A percentile compares a stretch with the other conserved stretches of the same genome.
Conservation (phyloP, 2,888 invertebrate genomes). For the Allygus modestus region DNA sequence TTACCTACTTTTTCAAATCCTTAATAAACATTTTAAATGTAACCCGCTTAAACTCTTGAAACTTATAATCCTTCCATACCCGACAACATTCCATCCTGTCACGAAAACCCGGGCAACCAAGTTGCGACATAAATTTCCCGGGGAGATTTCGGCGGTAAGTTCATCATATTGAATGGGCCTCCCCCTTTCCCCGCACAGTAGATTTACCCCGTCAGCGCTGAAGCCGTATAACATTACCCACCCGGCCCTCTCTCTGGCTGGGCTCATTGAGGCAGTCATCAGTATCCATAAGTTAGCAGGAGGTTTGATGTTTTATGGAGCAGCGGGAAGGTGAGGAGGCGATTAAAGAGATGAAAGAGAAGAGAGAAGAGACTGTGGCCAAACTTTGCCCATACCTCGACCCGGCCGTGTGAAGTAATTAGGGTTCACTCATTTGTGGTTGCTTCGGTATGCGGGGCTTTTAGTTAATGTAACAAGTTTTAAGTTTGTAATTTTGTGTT, state of each 20-base stretch:
- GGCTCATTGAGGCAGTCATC: slow-evolving; percentile 71
- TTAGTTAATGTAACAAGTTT: too few relatives aligned
- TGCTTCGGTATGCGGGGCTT: too few relatives aligned
- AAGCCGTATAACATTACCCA: slow-evolving; percentile 42
- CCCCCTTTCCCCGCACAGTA: slow-evolving; percentile 15
- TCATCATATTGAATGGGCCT: slow-evolving; percentile 52
- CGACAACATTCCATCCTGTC: not conserved
- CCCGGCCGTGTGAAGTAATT: not conserved
- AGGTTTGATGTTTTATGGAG: slow-evolving; percentile 70
- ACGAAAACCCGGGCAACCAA: slow-evolving; percentile 15
- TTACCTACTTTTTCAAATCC: too few relatives aligned
- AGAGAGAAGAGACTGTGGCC: slow-evolving; percentile 57
- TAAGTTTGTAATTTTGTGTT: too few relatives aligned
- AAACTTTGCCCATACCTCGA: slow-evolving; percentile 44
- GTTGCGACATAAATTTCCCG: slow-evolving; percentile 53
- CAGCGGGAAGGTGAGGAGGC: slow-evolving; percentile 62
- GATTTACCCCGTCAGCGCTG: slow-evolving; percentile 48
- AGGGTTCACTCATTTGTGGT: not conserved
- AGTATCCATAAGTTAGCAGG: slow-evolving; percentile 72
- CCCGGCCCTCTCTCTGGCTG: slow-evolving; percentile 54
- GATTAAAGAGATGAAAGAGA: slow-evolving; percentile 64
- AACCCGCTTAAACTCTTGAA: too few relatives aligned
- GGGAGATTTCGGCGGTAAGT: slow-evolving; percentile 54
- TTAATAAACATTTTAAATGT: too few relatives aligned
- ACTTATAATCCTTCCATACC: too few relatives aligned